Base-by-base conservation (phyloP, 2,797 vertebrate genomes). In the Champsocephalus esox region DNA sequence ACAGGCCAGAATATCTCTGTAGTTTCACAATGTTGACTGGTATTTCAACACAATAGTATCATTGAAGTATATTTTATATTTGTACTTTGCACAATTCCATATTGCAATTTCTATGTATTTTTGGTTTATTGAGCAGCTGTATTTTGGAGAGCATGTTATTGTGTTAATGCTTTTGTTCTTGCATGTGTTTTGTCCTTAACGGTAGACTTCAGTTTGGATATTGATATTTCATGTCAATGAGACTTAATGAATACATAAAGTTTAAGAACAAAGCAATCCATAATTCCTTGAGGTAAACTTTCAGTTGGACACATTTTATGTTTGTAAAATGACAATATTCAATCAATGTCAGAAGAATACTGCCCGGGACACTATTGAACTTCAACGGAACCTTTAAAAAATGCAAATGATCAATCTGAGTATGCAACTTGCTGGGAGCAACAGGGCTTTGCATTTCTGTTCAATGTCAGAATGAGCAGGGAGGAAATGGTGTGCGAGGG, bases 401-500 rank as follows among this genome's bases (percentile, higher is more conserved):
- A 85, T 87, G 87, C 73, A 85, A 81, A 81, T 66, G 82, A 61
- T 70, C 77, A n/a, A 56, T 65, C 44, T 66, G 73, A 70, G 80
- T 17, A 75, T 48, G 63, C 72, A 72, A 44, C 70, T 76, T 32
- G 61, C 79, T 38, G 68, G 62, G 70, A 83, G 84, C 78, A 5
- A 85, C 73, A 7, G 52, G 9, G 85, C 76, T 84, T 68, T 85
- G 70, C 87, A 83, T 87, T 88, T 84, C 81, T 84, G 78, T 92
- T 90, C 90, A 88, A 85, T 84, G 89, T 91, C 89, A 90, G 77
- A 85, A 77, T 21, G 52, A 87, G 81, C 59, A 9, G 68, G 58
- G 64, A 82, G 86, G 71, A 84, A 84, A 86, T 48, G 62, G 82
- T 70, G 86, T 63, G 84, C 4, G 82, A 75, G 87, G 65, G 84